Evolutionary conservation across 2,888 invertebrate genomes (phyloP), one percentile per base, ranked within the genome.

Genomic region (Drosophila falleni): DNA sequence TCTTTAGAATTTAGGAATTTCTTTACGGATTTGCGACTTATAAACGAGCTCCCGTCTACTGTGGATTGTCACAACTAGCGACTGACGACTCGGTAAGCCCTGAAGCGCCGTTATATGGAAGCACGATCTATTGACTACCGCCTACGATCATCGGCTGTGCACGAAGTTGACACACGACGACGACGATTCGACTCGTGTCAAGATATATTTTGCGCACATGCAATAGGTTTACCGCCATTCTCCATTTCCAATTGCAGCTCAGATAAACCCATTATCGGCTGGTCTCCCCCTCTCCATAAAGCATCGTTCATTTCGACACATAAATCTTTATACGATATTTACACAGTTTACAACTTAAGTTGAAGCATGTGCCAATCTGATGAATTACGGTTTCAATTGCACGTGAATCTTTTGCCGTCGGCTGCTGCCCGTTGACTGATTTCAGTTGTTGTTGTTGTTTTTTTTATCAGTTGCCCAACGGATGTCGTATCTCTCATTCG

Each of bases 101-200:
- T 64, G 68, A 76, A 81, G 73, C 80, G 68, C 88, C 78, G 82
- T 86, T 86, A 85, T 86, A 86, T 86, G 74, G 72, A 42, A 31
- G 46, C 53, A 54, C 80, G 76, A 71, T 37, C 39, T 26, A 15
- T 49, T 61, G n/a, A 11, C 51, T 42, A 11, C 50, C 29, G 37
- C 37, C 59, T 29, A 11, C 44, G 63, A 62, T 35, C 60, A 55
- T 61, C 75, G 61, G 55, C 44, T 46, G 62, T 41, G 53, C 69
- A 64, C 79, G 78, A 80, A 67, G 66, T 44, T 37, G 23, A 19
- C 61, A 63, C 31, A 60, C 73, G 79, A 65, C 16, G 16, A 54
- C 19, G 16, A 47, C 8, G 54, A 39, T 16, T 50, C 61, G 50
- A 31, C 31, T 31, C 31, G 31, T 46, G 19, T 19, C 1, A 1